These are phyloP conservation scores for Lepus oiostolus DNA, from an alignment of 2,797 vertebrate genomes.

Conservation along the genomic window DNA sequence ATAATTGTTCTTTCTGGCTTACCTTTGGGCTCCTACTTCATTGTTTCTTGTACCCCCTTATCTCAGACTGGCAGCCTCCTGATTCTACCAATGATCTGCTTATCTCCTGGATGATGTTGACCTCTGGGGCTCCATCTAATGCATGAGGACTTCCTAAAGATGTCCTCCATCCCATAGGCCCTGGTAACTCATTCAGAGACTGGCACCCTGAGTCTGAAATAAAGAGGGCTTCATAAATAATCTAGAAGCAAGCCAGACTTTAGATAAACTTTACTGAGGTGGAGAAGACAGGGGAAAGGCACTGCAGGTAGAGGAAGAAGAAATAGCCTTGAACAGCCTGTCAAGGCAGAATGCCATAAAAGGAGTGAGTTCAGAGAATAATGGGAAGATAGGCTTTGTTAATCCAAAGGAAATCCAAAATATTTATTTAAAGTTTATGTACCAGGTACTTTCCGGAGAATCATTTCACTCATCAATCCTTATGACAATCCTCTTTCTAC, in stretches of 20 bases:
- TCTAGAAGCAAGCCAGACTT: neutral
- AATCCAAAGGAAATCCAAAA: neutral
- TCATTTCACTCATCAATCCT: neutral
- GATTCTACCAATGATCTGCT: no score
- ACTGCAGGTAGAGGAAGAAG: neutral
- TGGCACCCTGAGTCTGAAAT: neutral
- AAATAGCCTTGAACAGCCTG: neutral
- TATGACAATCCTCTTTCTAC: neutral
- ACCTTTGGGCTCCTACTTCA: neutral
- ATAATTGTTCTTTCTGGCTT: neutral
- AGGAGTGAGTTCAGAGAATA: neutral
- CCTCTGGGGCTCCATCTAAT: neutral
- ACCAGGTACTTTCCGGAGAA: neutral
- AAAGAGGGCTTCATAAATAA: neutral
- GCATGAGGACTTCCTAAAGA: neutral
- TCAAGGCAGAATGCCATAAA: conserved; percentile 3
- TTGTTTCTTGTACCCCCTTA: neutral
- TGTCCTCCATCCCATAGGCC: neutral
- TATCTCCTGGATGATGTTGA: neutral
- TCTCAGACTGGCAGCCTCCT: neutral
- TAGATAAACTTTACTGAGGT: neutral
- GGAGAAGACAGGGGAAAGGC: neutral
- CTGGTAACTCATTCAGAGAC: neutral
- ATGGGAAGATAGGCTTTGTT: neutral
- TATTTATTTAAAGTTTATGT: neutral